Percentiles rank a stretch among this genome's conserved stretches.
Conservation (phyloP, 2,113 vertebrate genomes). For the Antechinus stuartii region DNA sequence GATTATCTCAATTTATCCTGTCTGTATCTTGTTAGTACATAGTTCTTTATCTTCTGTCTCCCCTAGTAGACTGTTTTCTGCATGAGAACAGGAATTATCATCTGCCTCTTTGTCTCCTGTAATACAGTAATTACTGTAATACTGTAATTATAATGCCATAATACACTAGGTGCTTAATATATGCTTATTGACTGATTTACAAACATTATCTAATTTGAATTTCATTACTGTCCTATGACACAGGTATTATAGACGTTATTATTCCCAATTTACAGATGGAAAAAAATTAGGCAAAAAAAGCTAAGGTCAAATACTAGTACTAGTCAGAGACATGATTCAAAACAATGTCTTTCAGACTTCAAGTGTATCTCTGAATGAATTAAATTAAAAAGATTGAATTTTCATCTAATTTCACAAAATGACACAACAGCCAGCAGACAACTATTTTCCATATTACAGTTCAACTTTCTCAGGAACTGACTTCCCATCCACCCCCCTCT, state of each 20-base stretch:
- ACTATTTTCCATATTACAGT: neutral
- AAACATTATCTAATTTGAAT: neutral
- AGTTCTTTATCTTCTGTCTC: neutral
- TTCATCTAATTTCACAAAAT: neutral
- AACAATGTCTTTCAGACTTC: neutral
- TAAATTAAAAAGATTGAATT: neutral
- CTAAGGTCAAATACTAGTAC: neutral
- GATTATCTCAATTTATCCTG: neutral
- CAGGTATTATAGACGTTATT: neutral
- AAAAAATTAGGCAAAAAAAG: neutral
- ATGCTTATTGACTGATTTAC: neutral
- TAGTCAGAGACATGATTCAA: neutral
- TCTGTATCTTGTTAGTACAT: neutral
- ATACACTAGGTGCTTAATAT: neutral
- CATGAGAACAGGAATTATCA: neutral
- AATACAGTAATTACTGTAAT: too few relatives aligned
- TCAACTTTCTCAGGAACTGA: neutral
- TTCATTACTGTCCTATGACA: too few relatives aligned
- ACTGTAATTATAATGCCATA: too few relatives aligned
- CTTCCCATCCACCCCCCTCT: neutral
- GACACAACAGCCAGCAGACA: neutral
- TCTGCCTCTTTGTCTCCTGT: neutral
- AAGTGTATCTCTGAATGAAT: neutral
- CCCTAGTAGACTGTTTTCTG: neutral
- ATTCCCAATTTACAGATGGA: neutral